Percentiles rank a stretch among this genome's conserved stretches.
These are phyloP conservation scores for Oreochromis spilurus DNA, from an alignment of 2,113 vertebrate species.

Conservation along the genomic window DNA sequence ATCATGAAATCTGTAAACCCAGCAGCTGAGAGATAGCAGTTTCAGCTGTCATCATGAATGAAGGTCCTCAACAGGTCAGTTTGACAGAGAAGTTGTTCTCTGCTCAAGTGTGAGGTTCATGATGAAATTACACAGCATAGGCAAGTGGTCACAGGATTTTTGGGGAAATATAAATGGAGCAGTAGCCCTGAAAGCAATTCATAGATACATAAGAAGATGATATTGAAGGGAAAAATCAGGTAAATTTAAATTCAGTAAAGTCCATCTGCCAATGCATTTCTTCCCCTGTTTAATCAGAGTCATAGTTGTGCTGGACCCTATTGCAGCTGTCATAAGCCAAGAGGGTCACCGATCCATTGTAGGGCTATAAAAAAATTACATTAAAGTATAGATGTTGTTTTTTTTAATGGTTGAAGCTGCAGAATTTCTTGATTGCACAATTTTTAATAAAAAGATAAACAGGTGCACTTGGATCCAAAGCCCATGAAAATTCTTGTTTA, in stretches of 20 bases:
- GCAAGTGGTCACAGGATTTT: neutral
- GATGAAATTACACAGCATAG: neutral
- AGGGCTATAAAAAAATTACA: neutral
- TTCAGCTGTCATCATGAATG: fast-evolving
- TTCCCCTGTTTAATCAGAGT: neutral
- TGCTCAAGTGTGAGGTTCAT: neutral
- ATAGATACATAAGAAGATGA: neutral
- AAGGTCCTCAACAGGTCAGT: neutral
- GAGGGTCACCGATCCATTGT: neutral
- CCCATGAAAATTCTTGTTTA: neutral
- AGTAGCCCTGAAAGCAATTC: neutral
- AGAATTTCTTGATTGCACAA: neutral
- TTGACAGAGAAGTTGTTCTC: neutral
- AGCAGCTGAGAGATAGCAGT: neutral
- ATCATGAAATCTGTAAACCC: neutral
- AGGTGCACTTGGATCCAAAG: neutral
- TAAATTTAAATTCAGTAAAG: neutral
- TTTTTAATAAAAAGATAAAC: neutral
- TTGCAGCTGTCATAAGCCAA: fast-evolving
- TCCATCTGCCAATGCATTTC: neutral
- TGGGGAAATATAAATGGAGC: neutral
- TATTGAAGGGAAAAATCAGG: neutral
- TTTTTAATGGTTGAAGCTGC: neutral
- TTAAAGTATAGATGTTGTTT: fast-evolving
- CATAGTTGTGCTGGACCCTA: neutral